phyloP scores from a whole-genome alignment of 2,797 vertebrate genomes.

The Chiroxiphia lanceolata region DNA sequence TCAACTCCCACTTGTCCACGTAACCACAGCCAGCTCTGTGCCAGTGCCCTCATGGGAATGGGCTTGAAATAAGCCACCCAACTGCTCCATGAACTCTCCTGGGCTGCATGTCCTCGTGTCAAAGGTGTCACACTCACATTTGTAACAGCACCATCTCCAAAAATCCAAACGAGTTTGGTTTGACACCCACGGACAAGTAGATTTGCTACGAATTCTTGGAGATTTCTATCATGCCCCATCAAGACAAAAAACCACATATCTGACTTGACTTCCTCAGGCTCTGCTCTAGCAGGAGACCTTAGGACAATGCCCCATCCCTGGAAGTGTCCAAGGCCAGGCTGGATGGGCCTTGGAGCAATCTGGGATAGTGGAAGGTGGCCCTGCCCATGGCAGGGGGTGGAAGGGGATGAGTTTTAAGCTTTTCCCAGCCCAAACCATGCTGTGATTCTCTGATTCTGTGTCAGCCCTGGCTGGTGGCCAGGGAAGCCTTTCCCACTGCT shows the following conservation, averaged over 20 bases:
- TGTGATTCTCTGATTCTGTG: not conserved
- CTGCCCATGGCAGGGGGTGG: not conserved
- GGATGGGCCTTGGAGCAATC: not conserved
- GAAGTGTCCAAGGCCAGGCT: not conserved
- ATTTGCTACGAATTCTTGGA: not conserved
- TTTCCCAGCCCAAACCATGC: not conserved
- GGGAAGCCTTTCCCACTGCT: not conserved
- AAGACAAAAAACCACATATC: not conserved
- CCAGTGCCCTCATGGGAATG: not conserved
- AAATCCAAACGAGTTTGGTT: not conserved
- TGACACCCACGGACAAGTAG: not conserved
- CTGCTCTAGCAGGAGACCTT: not conserved
- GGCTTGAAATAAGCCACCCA: not conserved
- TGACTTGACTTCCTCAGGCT: not conserved
- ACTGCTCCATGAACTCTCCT: accelerated
- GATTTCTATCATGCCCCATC: not conserved
- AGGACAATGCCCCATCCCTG: not conserved
- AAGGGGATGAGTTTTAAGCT: not conserved
- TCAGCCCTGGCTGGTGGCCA: not conserved
- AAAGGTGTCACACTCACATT: not conserved
- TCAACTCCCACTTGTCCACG: not conserved
- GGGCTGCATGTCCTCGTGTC: accelerated
- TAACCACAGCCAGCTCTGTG: not conserved
- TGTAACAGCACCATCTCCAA: not conserved
- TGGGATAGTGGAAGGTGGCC: not conserved